Evolutionary conservation across 2,888 invertebrate genomes (phyloP).

Genomic region (Diabrotica balteata): DNA sequence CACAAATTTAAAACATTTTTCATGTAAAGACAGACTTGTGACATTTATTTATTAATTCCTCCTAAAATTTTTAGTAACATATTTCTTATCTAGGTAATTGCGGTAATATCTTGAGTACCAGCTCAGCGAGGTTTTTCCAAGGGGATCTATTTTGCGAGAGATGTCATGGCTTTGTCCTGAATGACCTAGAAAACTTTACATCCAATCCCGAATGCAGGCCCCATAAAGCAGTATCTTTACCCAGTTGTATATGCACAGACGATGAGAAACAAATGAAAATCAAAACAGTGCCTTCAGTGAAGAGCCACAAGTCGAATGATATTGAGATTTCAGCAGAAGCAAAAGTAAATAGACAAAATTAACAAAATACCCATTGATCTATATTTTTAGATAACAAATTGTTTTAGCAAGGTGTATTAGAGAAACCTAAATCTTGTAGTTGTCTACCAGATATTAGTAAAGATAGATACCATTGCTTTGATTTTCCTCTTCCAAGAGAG

Average conservation of each 20-base stretch:
- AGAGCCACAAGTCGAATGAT: conserved; percentile 30
- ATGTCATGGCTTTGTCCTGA: conserved; percentile 38
- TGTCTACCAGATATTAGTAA: conserved; percentile 40
- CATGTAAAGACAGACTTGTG: no score
- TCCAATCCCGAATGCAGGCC: conserved; percentile 30
- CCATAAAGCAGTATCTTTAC: conserved; percentile 41
- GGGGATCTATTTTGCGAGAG: conserved; percentile 47
- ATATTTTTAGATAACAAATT: background rate
- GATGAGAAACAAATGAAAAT: background rate
- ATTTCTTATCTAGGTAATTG: conserved; percentile 43
- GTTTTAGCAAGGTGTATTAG: conserved; percentile 29
- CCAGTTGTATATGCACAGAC: conserved; percentile 40
- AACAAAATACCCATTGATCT: background rate
- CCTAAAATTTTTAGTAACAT: conserved; percentile 11
- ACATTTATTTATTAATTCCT: background rate
- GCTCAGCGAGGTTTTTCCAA: conserved; percentile 46
- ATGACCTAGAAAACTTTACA: conserved; percentile 37
- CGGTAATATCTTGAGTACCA: conserved; percentile 41
- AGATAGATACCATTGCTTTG: conserved; percentile 38
- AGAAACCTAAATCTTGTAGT: conserved; percentile 43
- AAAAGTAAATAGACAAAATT: conserved; percentile 21
- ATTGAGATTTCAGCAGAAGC: conserved; percentile 31
- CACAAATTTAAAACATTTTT: no score
- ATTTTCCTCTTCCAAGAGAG: conserved; percentile 51
- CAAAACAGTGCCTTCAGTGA: background rate